These are phyloP conservation scores for Drosophila bifasciata DNA, from an alignment of 1,140 invertebrate species.

Conservation along the genomic window DNA sequence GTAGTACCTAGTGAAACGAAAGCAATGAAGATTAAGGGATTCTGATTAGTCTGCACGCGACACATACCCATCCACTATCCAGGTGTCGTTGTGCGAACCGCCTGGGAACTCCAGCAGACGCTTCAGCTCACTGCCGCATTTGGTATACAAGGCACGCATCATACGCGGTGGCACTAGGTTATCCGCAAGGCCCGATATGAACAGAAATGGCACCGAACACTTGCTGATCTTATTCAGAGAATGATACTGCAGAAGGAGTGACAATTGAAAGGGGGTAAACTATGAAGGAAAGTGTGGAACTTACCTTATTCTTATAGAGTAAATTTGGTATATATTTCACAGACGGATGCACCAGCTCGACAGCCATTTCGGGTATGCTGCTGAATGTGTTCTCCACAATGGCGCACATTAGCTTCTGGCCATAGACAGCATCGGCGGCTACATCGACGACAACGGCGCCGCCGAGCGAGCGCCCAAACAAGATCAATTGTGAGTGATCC, in stretches of 20 bases:
- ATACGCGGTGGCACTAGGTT: constrained; percentile 92
- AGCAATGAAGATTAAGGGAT: neutral
- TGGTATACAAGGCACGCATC: constrained; percentile 91
- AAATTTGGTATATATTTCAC: constrained; percentile 90
- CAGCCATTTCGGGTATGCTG: constrained; percentile 96
- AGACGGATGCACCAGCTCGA: constrained; percentile 88
- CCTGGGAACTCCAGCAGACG: constrained; percentile 89
- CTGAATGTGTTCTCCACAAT: constrained; percentile 98
- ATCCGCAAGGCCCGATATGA: constrained; percentile 93
- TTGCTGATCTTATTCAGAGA: constrained; percentile 87
- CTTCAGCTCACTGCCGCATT: constrained; percentile 89
- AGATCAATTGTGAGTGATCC: constrained; percentile 92
- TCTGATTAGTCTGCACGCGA: neutral
- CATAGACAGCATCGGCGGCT: constrained; percentile 89
- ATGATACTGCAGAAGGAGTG: constrained; percentile 40
- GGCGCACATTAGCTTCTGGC: constrained; percentile 91
- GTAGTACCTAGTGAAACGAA: constrained; percentile 86
- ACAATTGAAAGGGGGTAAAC: neutral
- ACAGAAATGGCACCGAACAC: constrained; percentile 89
- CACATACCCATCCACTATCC: constrained; percentile 85
- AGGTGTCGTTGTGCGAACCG: constrained; percentile 95
- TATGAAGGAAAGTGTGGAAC: neutral
- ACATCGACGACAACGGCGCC: constrained; percentile 95
- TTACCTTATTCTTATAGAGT: constrained; percentile 93
- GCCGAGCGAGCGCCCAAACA: constrained; percentile 97